Evolutionary conservation across 2,888 invertebrate genomes (phyloP), one percentile per base, ranked within the genome.

Genomic region (Morpho helenor): DNA sequence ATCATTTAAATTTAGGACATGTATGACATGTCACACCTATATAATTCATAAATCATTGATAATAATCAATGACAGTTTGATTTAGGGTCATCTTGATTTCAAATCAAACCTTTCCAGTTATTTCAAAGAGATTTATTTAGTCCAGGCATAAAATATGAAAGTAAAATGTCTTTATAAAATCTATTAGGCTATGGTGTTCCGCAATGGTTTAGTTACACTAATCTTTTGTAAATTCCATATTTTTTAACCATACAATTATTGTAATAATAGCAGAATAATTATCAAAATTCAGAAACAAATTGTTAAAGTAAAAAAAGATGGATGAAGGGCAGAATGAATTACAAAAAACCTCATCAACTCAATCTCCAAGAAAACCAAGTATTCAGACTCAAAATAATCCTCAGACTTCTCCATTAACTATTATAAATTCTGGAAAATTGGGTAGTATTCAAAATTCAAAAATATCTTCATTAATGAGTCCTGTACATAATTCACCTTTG

Each of bases 161-260:
- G 7, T 10, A 10, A 46, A 10, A 48, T 57, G 46, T 31, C 9
- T 41, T 44, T 46, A 41, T 31, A 23, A 52, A 72, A 76, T 84
- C 86, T 60, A 73, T 65, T 68, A 56, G 83, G 85, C 74, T 72
- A 80, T 80, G 85, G 56, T 58, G 54, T 42, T 8, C 22, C 41
- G 10, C 7, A 42, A 51, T 52, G 16, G 8, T 52, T 16, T 40
- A 55, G 7, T 49, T n/a, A 49, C 5, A 44, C 51, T 57, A 54
- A 54, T 50, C 44, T 62, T 59, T 66, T 67, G 66, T 64, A 60
- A 57, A 60, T 50, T 56, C 16, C 9, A 23, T 44, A 60, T 60
- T 56, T 16, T 57, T 46, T 59, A 31, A 31, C 31, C 31, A 31
- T 31, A 31, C 31, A 31, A 31, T 31, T 31, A 31, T 5, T 31